Evolutionary conservation across 2,797 vertebrate species (phyloP).

Genomic region (Epinephelus awoara): DNA sequence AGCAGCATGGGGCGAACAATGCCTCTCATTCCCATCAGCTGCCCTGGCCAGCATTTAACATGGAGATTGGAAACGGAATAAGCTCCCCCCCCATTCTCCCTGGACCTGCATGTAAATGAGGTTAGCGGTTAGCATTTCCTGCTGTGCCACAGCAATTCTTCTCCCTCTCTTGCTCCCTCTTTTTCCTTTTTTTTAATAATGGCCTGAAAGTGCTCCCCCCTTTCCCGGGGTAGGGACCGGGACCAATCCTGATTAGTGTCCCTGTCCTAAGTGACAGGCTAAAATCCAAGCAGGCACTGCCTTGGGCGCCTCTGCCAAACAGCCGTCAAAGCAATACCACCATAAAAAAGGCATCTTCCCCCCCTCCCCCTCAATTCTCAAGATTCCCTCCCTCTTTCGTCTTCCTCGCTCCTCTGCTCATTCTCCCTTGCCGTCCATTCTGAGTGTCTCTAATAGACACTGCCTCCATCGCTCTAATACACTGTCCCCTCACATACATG

Average conservation of each 20-base stretch:
- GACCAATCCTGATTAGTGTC: slow-evolving; percentile 88
- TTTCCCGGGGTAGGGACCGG: slow-evolving; percentile 78
- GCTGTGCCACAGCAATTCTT: slow-evolving; percentile 82
- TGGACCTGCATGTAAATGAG: slow-evolving; percentile 90
- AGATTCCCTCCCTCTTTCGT: slow-evolving; percentile 59
- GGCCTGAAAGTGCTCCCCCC: slow-evolving; percentile 76
- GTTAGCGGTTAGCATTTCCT: slow-evolving; percentile 85
- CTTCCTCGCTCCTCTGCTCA: slow-evolving; percentile 60
- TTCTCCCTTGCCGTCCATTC: slow-evolving; percentile 60
- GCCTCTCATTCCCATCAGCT: slow-evolving; percentile 84
- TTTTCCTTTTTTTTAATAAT: slow-evolving; percentile 69
- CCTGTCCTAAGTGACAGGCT: slow-evolving; percentile 86
- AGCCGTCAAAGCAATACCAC: slow-evolving; percentile 83
- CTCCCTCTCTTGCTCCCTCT: slow-evolving; percentile 68
- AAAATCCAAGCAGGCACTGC: slow-evolving; percentile 84
- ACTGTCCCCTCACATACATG: slow-evolving; percentile 53
- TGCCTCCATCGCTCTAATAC: slow-evolving; percentile 52
- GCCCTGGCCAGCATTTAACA: slow-evolving; percentile 88
- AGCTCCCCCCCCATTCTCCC: slow-evolving; percentile 80
- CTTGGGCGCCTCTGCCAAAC: slow-evolving; percentile 83
- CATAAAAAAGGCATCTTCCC: slow-evolving; percentile 71
- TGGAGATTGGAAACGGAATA: slow-evolving; percentile 89
- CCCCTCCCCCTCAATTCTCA: slow-evolving; percentile 43
- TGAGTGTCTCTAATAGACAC: slow-evolving; percentile 60
- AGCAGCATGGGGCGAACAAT: slow-evolving; percentile 82